A percentile compares a stretch with the other conserved stretches of the same genome.
Evolutionary conservation across 92 coral and sea anemone genomes (phyloP).

Genomic region (Zoanthus solanderi): DNA sequence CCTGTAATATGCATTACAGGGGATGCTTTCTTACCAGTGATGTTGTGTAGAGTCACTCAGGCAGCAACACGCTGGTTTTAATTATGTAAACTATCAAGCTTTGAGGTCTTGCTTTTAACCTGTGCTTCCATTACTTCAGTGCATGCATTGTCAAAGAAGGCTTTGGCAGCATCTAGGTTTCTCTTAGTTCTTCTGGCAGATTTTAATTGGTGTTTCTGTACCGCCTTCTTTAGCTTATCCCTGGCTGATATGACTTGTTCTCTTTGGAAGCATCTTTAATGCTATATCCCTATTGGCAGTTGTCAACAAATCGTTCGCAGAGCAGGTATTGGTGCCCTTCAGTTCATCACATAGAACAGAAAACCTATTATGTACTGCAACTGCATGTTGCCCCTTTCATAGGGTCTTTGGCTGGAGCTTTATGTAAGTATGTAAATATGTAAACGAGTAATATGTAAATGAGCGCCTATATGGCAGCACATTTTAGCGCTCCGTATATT

Average conservation of each 20-base stretch:
- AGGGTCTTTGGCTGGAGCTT: slow-evolving; percentile 3
- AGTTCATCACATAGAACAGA: slow-evolving; percentile 32
- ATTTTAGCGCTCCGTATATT: background rate
- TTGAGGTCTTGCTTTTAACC: background rate
- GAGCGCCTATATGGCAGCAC: background rate
- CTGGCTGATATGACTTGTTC: slow-evolving; percentile 32
- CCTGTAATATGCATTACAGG: slow-evolving; percentile 25
- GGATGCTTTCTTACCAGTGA: slow-evolving; percentile 38
- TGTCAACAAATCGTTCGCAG: slow-evolving; percentile 36
- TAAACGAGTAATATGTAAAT: background rate
- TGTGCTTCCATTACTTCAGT: slow-evolving; percentile 27
- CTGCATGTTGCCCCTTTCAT: background rate
- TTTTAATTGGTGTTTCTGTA: slow-evolving; percentile 38
- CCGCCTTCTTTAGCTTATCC: slow-evolving; percentile 44
- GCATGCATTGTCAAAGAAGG: background rate
- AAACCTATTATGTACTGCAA: background rate
- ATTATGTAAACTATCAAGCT: slow-evolving; percentile 21
- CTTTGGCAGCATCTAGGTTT: slow-evolving; percentile 13
- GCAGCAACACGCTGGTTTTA: slow-evolving; percentile 47
- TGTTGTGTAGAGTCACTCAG: slow-evolving; percentile 21
- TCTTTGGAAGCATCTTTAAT: slow-evolving; percentile 43
- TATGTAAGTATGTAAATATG: background rate
- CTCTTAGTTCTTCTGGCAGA: slow-evolving; percentile 7
- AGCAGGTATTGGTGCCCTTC: background rate
- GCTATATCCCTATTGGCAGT: slow-evolving; percentile 23